These are phyloP conservation scores for Heliconius hermathena DNA, from an alignment of 1,140 invertebrate genomes.

Conservation along the genomic window DNA sequence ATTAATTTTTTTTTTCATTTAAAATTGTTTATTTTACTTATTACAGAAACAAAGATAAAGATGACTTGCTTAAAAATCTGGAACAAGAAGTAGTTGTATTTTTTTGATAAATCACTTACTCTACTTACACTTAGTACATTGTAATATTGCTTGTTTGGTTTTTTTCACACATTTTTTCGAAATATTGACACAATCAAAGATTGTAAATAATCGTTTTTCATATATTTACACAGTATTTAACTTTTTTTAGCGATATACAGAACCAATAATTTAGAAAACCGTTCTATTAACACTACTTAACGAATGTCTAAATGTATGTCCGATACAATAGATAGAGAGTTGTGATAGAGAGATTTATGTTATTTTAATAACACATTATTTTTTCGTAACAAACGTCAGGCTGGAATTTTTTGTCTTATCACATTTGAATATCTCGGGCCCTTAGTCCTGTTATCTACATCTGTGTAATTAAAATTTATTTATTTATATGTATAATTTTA, in stretches of 20 bases:
- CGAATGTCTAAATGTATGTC: conserved; percentile 54
- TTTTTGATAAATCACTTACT: no score
- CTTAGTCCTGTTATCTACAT: conserved; percentile 39
- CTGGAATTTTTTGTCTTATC: conserved; percentile 50
- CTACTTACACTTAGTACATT: no score
- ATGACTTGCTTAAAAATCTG: no score
- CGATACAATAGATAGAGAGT: conserved; percentile 53
- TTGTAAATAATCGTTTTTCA: no score
- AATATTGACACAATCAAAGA: no score
- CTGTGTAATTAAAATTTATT: conserved; percentile 27
- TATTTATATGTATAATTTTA: not conserved
- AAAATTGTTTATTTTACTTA: no score
- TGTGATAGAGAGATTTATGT: conserved; percentile 64
- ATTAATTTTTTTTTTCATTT: no score
- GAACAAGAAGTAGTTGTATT: no score
- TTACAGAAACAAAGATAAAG: no score
- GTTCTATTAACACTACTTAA: conserved; percentile 23
- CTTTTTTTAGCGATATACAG: not conserved
- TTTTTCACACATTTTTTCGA: no score
- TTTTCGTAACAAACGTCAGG: conserved; percentile 47
- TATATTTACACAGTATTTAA: no score
- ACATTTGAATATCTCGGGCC: conserved; percentile 43
- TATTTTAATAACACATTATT: conserved; percentile 66
- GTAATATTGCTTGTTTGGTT: no score
- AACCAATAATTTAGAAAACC: not conserved